Percentiles rank a stretch among this genome's conserved stretches.
phyloP scores from a whole-genome alignment of 2,888 invertebrate species.

The Habroteleia sp. region DNA sequence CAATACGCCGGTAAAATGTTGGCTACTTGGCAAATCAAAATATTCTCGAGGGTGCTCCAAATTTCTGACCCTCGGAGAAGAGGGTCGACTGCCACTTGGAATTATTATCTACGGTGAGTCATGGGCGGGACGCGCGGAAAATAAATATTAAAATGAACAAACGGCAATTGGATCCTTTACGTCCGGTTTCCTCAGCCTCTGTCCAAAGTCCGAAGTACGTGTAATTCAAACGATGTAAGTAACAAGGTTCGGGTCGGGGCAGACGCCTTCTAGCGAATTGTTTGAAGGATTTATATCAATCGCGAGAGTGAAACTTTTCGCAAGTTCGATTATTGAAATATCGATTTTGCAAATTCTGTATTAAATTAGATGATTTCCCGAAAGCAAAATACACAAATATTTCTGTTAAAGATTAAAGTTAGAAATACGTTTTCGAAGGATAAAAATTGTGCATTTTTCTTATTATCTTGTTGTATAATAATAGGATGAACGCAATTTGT shows the following conservation, averaged over 20 bases:
- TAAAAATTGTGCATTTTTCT: too few species aligned
- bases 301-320: neutral
- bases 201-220: conserved; percentile 19
- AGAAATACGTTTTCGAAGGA: too few species aligned
- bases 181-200: conserved; percentile 7
- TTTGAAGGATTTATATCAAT: conserved; percentile 20
- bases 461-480: too few species aligned
- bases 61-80: conserved; percentile 17
- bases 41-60: conserved; percentile 37
- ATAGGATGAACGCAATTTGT: too few species aligned
- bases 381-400: too few species aligned
- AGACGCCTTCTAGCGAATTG: conserved; percentile 4
- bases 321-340: conserved; percentile 2
- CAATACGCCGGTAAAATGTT: conserved; percentile 17
- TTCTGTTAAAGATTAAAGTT: too few species aligned
- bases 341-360: too few species aligned
- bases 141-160: conserved; percentile 40
- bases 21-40: conserved; percentile 35
- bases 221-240: conserved; percentile 14
- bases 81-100: conserved; percentile 25
- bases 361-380: too few species aligned
- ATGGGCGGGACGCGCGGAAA: conserved; percentile 16
- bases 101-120: conserved; percentile 31
- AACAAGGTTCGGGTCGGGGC: conserved; percentile 1
- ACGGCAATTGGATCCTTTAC: conserved; percentile 13